Evolutionary conservation across 2,113 vertebrate genomes (phyloP), one percentile per base, ranked within the genome.

Genomic region (Vombatus ursinus): DNA sequence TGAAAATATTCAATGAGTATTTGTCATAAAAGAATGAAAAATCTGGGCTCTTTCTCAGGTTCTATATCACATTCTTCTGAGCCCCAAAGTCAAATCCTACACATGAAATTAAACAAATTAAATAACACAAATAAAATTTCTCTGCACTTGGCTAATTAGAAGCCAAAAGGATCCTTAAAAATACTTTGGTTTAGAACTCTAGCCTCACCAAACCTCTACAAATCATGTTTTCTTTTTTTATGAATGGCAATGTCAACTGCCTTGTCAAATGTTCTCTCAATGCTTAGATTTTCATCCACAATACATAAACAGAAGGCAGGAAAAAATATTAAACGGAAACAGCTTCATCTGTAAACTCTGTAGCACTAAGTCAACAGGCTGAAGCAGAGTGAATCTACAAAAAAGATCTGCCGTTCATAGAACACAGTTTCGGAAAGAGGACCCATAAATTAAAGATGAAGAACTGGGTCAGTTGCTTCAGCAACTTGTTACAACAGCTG

Each of bases 81-180:
- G 50, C 92, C 22, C 7, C 93, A 84, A 91, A 95, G 51, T 84
- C 48, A 97, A 97, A 94, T n/a, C 37, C 22, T 92, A 31, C 4
- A 93, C 23, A 96, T 48, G 94, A 94, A 50, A 92, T 28, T 92
- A 95, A 91, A 93, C 25, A 97, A 94, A 97, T 92, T 89, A 97
- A 97, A 90, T 52, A 16, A 57, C 4, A 23, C 28, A 52, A 47
- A 37, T 19, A 91, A 94, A 95, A 95, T 93, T 93, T 52, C 68
- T 92, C 4, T 91, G 52, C 16, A 95, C 22, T 89, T 94, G 48
- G 95, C 54, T 91, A 96, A 96, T 68, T 92, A 96, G 31, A 97
- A 96, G 92, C 28, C 3, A 94, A 89, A 96, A 51, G 89, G 50
- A 48, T 48, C 92, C 94, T 96, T 84, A 28, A 92, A 37, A 97